Percentiles rank a stretch among this genome's conserved stretches.
Evolutionary conservation across 2,113 vertebrate genomes (phyloP).

Genomic region (Pygoscelis adeliae): DNA sequence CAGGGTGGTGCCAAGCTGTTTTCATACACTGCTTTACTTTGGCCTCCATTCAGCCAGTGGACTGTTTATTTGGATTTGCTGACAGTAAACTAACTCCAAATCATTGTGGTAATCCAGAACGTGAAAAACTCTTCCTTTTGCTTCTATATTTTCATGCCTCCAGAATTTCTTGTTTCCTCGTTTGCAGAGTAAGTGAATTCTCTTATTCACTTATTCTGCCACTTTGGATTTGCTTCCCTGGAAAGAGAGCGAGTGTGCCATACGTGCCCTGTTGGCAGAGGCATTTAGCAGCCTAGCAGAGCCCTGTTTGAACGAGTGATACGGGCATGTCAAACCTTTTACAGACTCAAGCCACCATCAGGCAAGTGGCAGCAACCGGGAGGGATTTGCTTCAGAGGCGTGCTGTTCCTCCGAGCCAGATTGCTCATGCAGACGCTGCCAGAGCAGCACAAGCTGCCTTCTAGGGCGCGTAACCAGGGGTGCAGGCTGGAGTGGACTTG

Average conservation of each 20-base stretch:
- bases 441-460: background rate
- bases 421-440: background rate
- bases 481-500: background rate
- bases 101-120: background rate
- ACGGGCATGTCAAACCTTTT: background rate
- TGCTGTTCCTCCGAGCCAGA: background rate
- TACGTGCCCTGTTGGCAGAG: background rate
- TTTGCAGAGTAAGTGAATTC: background rate
- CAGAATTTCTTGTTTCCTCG: background rate
- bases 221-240: background rate
- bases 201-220: background rate
- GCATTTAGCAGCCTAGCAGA: background rate
- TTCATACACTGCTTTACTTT: background rate
- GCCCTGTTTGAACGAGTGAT: background rate
- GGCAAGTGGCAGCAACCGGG: background rate
- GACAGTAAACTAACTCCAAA: background rate
- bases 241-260: accelerated
- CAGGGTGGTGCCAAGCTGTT: background rate
- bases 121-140: background rate
- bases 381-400: background rate
- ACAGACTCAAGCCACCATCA: background rate
- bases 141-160: background rate
- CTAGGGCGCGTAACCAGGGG: background rate
- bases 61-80: conserved; percentile 44
- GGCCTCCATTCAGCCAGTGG: background rate